These are phyloP conservation scores for Montipora cactus DNA, from an alignment of 64 coral and sea anemone genomes.

Conservation along the genomic window DNA sequence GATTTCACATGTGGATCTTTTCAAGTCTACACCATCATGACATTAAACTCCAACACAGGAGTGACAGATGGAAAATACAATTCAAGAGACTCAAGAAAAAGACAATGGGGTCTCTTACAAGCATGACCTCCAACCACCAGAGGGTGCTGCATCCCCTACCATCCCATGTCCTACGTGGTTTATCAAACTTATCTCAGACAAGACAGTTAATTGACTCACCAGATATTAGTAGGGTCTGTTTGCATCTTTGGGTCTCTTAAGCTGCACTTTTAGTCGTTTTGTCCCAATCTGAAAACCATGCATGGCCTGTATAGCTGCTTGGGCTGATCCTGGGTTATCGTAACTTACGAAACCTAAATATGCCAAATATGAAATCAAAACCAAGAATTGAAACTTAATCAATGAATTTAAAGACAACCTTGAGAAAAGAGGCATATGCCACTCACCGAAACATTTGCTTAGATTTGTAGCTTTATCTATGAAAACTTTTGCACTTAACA, in stretches of 20 bases:
- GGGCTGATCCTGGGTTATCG: conserved; percentile 76
- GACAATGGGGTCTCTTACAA: too few relatives aligned
- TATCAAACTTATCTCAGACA: neutral
- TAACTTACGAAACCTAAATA: conserved; percentile 92
- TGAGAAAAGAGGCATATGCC: neutral
- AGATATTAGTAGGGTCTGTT: conserved; percentile 86
- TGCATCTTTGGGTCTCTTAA: conserved; percentile 94
- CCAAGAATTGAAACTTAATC: neutral
- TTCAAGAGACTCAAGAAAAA: too few relatives aligned
- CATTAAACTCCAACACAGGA: too few relatives aligned
- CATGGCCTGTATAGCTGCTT: conserved; percentile 87
- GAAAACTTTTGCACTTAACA: conserved; percentile 98
- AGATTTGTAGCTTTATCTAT: conserved; percentile 98
- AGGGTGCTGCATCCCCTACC: too few relatives aligned
- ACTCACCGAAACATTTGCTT: conserved; percentile 99
- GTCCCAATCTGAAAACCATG: conserved; percentile 95
- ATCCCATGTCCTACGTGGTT: too few relatives aligned
- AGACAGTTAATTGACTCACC: neutral
- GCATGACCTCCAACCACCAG: too few relatives aligned
- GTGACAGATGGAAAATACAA: too few relatives aligned
- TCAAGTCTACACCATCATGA: too few relatives aligned
- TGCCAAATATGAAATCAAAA: neutral
- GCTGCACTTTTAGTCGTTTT: conserved; percentile 97
- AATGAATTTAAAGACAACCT: neutral
- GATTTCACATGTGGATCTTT: too few relatives aligned